phyloP scores from a whole-genome alignment of 2,797 vertebrate genomes.

The Odontamblyopus rebecca region DNA sequence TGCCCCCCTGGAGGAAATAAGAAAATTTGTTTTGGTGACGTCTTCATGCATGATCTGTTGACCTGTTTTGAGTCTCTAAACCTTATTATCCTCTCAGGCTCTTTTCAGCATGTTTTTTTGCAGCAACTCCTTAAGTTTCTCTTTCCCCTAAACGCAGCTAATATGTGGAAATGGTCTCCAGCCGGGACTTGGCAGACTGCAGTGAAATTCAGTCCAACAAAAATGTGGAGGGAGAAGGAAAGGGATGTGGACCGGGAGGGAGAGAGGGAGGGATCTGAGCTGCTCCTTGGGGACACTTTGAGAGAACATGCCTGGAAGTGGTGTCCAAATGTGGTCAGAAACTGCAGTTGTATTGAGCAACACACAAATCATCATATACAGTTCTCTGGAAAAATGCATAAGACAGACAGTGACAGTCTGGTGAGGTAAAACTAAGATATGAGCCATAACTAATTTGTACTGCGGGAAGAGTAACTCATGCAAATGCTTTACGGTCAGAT shows the following conservation, averaged over 20 bases:
- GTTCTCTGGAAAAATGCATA: background rate
- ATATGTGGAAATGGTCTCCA: conserved; percentile 37
- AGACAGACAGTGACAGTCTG: background rate
- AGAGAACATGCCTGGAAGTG: conserved; percentile 27
- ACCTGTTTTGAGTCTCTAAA: background rate
- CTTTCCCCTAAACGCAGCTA: conserved; percentile 37
- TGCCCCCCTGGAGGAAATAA: too few species aligned
- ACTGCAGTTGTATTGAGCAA: background rate
- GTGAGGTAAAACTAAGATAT: conserved; percentile 10
- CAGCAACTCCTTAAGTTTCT: conserved; percentile 41
- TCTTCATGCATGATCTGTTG: background rate
- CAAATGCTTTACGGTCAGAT: conserved; percentile 3
- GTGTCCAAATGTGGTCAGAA: background rate
- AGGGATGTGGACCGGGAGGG: background rate
- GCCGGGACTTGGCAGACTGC: conserved; percentile 41
- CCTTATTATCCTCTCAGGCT: conserved; percentile 15
- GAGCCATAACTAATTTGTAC: background rate
- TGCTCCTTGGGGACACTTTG: conserved; percentile 22
- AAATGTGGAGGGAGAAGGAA: conserved; percentile 2
- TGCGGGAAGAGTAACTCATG: conserved; percentile 19
- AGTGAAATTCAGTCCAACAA: conserved; percentile 26
- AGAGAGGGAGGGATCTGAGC: conserved; percentile 4
- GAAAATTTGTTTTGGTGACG: background rate
- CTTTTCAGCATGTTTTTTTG: background rate
- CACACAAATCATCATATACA: background rate